Conservation (phyloP, 2,797 vertebrate species). For the Falco peregrinus region DNA sequence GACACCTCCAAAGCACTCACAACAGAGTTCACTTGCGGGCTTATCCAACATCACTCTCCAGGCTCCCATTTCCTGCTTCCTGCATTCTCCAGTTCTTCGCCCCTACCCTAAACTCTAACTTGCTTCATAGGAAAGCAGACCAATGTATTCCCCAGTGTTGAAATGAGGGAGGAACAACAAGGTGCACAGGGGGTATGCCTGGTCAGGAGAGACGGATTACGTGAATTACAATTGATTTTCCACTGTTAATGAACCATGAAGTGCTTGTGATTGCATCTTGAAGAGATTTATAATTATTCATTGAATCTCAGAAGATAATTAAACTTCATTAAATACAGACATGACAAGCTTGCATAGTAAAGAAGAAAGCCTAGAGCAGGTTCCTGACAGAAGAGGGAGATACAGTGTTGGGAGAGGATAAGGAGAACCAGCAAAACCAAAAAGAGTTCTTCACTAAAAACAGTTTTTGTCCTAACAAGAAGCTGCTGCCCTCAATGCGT, state of each 20-base stretch:
- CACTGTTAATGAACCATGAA: conserved; percentile 77
- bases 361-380: conserved; percentile 46
- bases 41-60: not conserved
- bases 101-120: not conserved
- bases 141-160: not conserved
- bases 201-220: conserved; percentile 72
- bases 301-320: conserved; percentile 80
- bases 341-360: conserved; percentile 74
- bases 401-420: not conserved
- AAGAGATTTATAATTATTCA: conserved; percentile 84
- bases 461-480: not conserved
- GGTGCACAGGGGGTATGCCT: not conserved
- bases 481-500: not conserved
- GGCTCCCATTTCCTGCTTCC: not conserved
- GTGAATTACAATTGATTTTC: conserved; percentile 78
- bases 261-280: conserved; percentile 80
- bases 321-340: conserved; percentile 79
- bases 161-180: conserved; percentile 11
- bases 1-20: not conserved
- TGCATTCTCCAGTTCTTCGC: not conserved
- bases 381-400: conserved; percentile 24
- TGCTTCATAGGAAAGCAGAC: not conserved
- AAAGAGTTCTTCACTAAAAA: not conserved
- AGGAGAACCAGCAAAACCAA: not conserved
- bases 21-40: not conserved